phyloP scores from a whole-genome alignment of 2,797 vertebrate genomes.

The Balearica regulorum region DNA sequence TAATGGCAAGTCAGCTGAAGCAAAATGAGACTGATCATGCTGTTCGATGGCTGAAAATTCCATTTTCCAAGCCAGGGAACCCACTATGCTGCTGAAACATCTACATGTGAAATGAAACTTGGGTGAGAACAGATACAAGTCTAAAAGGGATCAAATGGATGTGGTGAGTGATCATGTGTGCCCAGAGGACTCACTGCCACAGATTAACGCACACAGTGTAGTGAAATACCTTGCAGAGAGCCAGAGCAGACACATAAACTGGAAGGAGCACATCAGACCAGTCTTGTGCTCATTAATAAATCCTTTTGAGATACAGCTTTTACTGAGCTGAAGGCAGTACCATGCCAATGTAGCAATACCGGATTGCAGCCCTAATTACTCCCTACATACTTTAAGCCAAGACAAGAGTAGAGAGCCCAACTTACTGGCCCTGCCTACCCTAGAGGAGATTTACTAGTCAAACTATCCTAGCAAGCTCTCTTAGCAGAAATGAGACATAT shows the following conservation, averaged over 20 bases:
- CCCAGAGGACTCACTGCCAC: neutral
- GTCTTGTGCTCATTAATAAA: neutral
- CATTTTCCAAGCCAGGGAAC: constrained; percentile 7
- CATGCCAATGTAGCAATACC: neutral
- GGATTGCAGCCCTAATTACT: neutral
- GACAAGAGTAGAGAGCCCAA: neutral
- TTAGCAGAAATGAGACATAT: neutral
- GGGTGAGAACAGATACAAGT: neutral
- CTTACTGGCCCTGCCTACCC: neutral
- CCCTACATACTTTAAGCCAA: neutral
- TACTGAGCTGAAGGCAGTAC: neutral
- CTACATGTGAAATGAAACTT: neutral
- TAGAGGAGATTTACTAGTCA: neutral
- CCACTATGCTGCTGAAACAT: neutral
- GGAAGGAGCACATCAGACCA: neutral
- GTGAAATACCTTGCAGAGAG: neutral
- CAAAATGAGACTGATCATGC: neutral
- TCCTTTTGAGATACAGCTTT: neutral
- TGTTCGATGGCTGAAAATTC: neutral
- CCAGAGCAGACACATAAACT: neutral
- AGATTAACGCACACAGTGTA: neutral
- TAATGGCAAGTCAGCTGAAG: neutral
- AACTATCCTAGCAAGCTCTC: neutral
- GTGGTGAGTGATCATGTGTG: too few species aligned
- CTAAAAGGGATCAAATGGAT: neutral